Conservation (phyloP, 2,113 vertebrate genomes). For the Dipodomys merriami region DNA sequence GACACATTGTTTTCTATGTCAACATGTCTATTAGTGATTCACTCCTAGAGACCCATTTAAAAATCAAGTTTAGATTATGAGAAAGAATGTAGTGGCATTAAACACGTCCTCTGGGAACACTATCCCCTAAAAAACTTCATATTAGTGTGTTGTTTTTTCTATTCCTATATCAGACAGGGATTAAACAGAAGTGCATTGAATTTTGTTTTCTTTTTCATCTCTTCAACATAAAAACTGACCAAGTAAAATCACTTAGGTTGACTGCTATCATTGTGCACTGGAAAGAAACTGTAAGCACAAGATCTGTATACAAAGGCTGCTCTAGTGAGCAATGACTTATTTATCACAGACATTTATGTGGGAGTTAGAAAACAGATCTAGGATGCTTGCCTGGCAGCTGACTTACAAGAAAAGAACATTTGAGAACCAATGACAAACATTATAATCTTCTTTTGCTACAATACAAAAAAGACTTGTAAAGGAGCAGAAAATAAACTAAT, state of each 20-base stretch:
- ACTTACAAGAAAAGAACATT: slow-evolving; percentile 62
- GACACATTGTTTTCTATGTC: slow-evolving; percentile 7
- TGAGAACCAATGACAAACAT: slow-evolving; percentile 12
- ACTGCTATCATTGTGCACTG: slow-evolving; percentile 1
- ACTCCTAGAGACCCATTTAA: not conserved
- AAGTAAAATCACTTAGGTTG: slow-evolving; percentile 64
- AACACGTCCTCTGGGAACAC: not conserved
- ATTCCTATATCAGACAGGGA: not conserved
- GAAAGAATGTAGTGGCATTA: not conserved
- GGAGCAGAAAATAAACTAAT: slow-evolving; percentile 48
- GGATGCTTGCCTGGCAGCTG: slow-evolving; percentile 42
- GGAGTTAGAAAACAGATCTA: slow-evolving; percentile 55
- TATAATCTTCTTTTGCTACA: slow-evolving; percentile 44
- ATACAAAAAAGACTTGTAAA: slow-evolving; percentile 14
- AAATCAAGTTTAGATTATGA: not conserved
- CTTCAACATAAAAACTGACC: slow-evolving; percentile 56
- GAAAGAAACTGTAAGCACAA: slow-evolving; percentile 40
- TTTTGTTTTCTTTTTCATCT: slow-evolving; percentile 57
- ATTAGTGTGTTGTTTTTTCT: not conserved
- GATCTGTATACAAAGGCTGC: slow-evolving; percentile 54
- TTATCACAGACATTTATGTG: slow-evolving; percentile 53
- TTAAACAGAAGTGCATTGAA: slow-evolving; percentile 21
- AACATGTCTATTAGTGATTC: slow-evolving; percentile 2
- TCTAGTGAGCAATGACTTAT: slow-evolving; percentile 55
- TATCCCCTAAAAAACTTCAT: not conserved